Percentiles rank a stretch among this genome's conserved stretches.
phyloP scores from a whole-genome alignment of 1,140 invertebrate species.

The Bombus superbus region DNA sequence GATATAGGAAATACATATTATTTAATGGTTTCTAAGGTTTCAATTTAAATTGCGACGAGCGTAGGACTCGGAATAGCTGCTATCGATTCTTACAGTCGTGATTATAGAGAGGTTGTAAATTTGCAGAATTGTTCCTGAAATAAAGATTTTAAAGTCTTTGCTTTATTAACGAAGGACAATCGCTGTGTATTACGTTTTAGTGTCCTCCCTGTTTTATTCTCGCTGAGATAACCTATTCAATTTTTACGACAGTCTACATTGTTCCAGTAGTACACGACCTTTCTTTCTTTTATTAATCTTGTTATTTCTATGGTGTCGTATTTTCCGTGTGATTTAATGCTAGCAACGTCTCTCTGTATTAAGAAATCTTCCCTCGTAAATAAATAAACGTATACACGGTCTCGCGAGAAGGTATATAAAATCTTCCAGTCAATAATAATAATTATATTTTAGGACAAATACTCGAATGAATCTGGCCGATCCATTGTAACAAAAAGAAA shows the following conservation, averaged over 20 bases:
- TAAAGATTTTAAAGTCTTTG: not conserved
- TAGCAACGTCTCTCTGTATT: not conserved
- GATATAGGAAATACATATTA: too few relatives aligned
- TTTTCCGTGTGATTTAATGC: not conserved
- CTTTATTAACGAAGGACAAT: constrained; percentile 2
- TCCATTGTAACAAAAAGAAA: not conserved
- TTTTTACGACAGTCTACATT: not conserved
- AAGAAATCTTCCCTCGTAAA: not conserved
- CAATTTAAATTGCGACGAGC: too few relatives aligned
- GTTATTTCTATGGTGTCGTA: not conserved
- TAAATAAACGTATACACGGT: too few relatives aligned
- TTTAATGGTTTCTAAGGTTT: too few relatives aligned
- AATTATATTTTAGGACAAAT: too few relatives aligned
- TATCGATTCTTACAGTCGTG: too few relatives aligned
- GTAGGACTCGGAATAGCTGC: too few relatives aligned
- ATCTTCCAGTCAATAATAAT: too few relatives aligned
- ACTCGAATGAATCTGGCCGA: too few relatives aligned
- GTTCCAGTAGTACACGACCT: not conserved
- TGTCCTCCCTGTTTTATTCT: not conserved
- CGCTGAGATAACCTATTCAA: not conserved
- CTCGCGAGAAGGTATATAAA: too few relatives aligned
- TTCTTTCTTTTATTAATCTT: not conserved
- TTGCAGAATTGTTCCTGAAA: not conserved
- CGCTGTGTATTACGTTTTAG: not conserved
- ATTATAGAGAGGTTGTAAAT: not conserved